phyloP scores from a whole-genome alignment of 1,140 invertebrate genomes.

The Lutraria rhynchaena region DNA sequence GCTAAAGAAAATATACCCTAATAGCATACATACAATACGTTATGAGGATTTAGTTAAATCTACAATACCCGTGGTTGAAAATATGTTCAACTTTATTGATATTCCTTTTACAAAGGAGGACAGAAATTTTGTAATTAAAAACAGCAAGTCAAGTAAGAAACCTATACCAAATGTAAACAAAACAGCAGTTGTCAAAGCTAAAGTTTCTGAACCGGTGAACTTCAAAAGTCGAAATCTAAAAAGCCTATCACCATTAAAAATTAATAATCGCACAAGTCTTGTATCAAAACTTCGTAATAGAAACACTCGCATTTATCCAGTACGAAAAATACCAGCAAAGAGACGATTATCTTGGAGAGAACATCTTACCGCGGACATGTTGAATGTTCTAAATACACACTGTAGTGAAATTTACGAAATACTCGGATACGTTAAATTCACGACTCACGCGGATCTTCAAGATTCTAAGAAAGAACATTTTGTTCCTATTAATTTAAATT shows the following conservation, averaged over 20 bases:
- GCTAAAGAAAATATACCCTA: neutral
- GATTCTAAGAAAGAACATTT: neutral
- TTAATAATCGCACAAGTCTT: too few relatives aligned
- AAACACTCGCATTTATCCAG: too few relatives aligned
- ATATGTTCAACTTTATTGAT: slow-evolving; percentile 11
- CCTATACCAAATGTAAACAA: too few relatives aligned
- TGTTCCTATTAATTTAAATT: too few relatives aligned
- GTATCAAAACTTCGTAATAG: too few relatives aligned
- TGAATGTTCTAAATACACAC: neutral
- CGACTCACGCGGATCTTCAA: neutral
- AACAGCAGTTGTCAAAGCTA: too few relatives aligned
- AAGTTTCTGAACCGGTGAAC: too few relatives aligned
- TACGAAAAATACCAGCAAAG: too few relatives aligned
- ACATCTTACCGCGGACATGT: neutral
- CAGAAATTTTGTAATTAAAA: too few relatives aligned
- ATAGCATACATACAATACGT: neutral
- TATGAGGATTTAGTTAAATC: slow-evolving; percentile 20
- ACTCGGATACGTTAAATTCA: neutral
- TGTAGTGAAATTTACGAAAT: slow-evolving; percentile 1
- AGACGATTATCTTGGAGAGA: neutral
- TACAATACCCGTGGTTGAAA: neutral
- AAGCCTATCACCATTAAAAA: too few relatives aligned
- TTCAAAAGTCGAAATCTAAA: too few relatives aligned
- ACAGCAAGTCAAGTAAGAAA: too few relatives aligned
- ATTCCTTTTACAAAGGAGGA: slow-evolving; percentile 6